Percentiles rank a stretch among this genome's conserved stretches.
These are phyloP conservation scores for Ganaspis brasiliensis DNA, from an alignment of 2,888 invertebrate genomes.

Conservation along the genomic window DNA sequence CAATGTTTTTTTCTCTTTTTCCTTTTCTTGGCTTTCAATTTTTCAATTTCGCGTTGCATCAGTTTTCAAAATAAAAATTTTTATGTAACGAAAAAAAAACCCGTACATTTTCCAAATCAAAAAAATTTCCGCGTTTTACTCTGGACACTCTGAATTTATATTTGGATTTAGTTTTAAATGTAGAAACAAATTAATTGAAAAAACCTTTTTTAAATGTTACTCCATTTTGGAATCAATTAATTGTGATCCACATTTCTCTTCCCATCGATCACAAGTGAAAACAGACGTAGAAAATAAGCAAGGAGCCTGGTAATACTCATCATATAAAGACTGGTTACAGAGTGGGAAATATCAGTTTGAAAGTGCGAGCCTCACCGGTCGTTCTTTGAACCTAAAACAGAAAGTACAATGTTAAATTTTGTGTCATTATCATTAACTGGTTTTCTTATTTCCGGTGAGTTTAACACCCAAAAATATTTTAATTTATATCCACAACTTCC, in stretches of 20 bases:
- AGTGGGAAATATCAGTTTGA: constrained; percentile 76
- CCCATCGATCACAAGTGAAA: constrained; percentile 67
- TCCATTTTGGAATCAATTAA: constrained; percentile 45
- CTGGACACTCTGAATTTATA: too few relatives aligned
- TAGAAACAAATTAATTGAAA: too few relatives aligned
- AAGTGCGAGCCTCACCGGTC: constrained; percentile 71
- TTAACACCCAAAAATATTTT: constrained; percentile 6
- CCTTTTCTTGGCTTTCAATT: too few relatives aligned
- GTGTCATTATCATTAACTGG: constrained; percentile 50
- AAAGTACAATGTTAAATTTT: constrained; percentile 62
- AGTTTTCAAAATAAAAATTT: too few relatives aligned
- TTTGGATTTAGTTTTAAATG: too few relatives aligned
- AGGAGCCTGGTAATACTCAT: constrained; percentile 58
- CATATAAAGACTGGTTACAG: constrained; percentile 71
- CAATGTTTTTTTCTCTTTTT: too few relatives aligned
- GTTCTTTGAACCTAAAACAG: constrained; percentile 62
- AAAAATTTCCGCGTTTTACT: too few relatives aligned
- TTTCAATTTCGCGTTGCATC: too few relatives aligned
- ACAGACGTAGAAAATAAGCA: constrained; percentile 64
- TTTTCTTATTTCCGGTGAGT: constrained; percentile 69
- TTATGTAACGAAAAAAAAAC: too few relatives aligned
- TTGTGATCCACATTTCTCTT: constrained; percentile 69
- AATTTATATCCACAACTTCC: constrained; percentile 7
- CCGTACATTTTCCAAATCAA: too few relatives aligned
- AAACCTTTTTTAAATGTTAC: too few relatives aligned